Conservation (phyloP, 1,140 invertebrate genomes). For the Camponotus vicinus region DNA sequence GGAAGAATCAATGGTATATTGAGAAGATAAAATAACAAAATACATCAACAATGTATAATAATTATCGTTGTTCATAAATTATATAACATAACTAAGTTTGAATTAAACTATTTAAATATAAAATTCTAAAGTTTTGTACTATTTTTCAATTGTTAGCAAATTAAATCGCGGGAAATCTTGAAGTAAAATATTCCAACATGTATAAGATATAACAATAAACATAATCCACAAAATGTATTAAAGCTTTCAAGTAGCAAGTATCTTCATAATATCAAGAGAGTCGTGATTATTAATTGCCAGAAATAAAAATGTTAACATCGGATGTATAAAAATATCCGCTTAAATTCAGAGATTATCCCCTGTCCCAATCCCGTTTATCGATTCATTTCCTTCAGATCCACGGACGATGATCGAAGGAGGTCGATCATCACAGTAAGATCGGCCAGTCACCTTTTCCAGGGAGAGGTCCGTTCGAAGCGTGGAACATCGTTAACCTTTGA, state of each 20-base stretch:
- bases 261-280: background rate
- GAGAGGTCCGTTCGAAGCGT: slow-evolving; percentile 59
- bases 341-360: background rate
- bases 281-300: background rate
- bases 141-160: background rate
- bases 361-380: slow-evolving; percentile 45
- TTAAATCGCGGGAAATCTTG: background rate
- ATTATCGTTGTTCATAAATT: background rate
- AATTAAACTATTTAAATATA: slow-evolving; percentile 6
- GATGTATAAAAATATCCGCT: background rate
- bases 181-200: no score
- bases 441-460: slow-evolving; percentile 57
- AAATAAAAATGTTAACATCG: background rate
- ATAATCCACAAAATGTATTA: background rate
- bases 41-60: background rate
- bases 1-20: background rate
- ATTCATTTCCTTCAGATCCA: slow-evolving; percentile 52
- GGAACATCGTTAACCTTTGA: slow-evolving; percentile 82
- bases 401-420: slow-evolving; percentile 50
- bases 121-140: background rate
- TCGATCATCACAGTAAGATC: slow-evolving; percentile 41
- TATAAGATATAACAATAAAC: background rate
- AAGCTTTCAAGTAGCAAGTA: background rate
- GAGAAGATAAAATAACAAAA: background rate
- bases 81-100: background rate